Evolutionary conservation across 2,888 invertebrate species (phyloP), one percentile per base, ranked within the genome.

Genomic region (Eledona agricola): DNA sequence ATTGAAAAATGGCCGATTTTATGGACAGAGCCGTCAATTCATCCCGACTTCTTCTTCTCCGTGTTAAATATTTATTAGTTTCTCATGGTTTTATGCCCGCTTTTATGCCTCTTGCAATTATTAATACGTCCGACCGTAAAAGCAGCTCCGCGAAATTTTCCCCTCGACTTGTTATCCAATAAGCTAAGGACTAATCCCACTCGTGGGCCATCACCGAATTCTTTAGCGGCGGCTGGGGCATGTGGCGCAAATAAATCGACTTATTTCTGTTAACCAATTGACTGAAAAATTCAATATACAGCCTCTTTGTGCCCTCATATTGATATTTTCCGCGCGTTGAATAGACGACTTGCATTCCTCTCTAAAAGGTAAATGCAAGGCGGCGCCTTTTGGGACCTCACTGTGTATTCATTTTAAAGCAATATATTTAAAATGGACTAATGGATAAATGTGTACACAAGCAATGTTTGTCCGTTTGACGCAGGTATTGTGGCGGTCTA

Each of bases 381-480:
- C 64, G 70, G 65, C 62, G 51, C 60, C 62, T 63, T 69, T 67
- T 64, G 56, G 49, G 51, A 51, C 29, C 37, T 45, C 28, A 19
- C 20, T 15, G 57, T 58, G 61, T 64, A 66, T 67, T 65, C 68
- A 65, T 68, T 65, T 67, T 57, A 59, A 68, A 65, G 70, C 67
- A 66, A 72, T 71, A 72, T 71, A 72, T 72, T 72, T 72, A 70
- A 68, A 73, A 64, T 65, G 62, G 66, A 63, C 67, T 67, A 67
- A 67, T 67, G 67, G 67, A 66, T 66, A 71, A 67, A 70, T 72
- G 70, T 73, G 71, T 72, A 73, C 72, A 72, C 65, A 72, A 69
- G 58, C 63, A 63, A 67, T 70, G 66, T 70, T 70, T 70, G 71
- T 63, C 65, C 66, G 70, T 67, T 65, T 67, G 66, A 68, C 61